Evolutionary conservation across 2,888 invertebrate species (phyloP).

Genomic region (Pheosia gnoma): DNA sequence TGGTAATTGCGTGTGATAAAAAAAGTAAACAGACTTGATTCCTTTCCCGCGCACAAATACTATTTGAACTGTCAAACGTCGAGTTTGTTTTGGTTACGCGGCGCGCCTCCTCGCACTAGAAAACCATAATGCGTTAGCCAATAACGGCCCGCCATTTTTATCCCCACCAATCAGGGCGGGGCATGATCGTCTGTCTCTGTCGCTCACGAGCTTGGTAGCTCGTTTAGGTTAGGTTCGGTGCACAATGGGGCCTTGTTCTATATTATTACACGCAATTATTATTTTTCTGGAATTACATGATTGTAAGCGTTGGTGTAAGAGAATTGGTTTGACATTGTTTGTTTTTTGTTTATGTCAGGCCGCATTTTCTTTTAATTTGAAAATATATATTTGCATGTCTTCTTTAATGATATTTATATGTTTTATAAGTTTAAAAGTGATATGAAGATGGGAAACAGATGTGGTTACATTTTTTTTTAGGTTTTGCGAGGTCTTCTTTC

Average conservation of each 20-base stretch:
- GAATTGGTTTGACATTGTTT: conserved; percentile 30
- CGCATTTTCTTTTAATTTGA: not conserved
- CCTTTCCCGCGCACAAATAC: conserved; percentile 52
- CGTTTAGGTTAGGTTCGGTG: conserved; percentile 53
- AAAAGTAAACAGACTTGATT: conserved; percentile 1
- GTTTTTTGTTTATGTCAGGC: not conserved
- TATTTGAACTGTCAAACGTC: conserved; percentile 67
- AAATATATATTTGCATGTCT: too few relatives aligned
- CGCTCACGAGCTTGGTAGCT: conserved; percentile 67
- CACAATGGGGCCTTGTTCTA: conserved; percentile 45
- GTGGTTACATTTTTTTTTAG: too few relatives aligned
- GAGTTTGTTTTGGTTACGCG: conserved; percentile 58
- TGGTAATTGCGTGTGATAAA: not conserved
- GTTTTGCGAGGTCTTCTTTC: too few relatives aligned
- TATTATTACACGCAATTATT: conserved; percentile 23
- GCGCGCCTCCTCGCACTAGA: conserved; percentile 64
- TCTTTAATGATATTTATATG: too few relatives aligned
- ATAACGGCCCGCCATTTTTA: conserved; percentile 63
- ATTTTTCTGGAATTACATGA: not conserved
- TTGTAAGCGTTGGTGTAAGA: conserved; percentile 28
- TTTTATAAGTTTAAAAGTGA: too few relatives aligned
- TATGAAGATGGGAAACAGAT: too few relatives aligned
- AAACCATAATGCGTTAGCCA: conserved; percentile 78
- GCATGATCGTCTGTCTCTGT: conserved; percentile 70
- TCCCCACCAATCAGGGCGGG: conserved; percentile 77